phyloP scores from a whole-genome alignment of 2,888 invertebrate species.

The Graphium colonna region DNA sequence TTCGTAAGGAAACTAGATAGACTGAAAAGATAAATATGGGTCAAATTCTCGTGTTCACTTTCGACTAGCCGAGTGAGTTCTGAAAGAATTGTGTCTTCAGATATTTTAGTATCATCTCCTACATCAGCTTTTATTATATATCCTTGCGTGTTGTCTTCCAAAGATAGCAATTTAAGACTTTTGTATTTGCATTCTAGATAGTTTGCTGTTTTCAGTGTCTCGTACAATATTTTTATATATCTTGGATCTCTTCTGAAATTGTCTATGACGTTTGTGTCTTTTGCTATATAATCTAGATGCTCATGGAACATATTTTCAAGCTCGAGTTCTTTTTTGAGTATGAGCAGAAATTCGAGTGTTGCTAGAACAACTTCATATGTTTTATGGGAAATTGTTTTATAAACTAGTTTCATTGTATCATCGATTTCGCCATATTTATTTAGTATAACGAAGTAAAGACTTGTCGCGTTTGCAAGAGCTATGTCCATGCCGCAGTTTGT shows the following conservation, averaged over 20 bases:
- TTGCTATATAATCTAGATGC: slow-evolving; percentile 36
- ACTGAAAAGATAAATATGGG: slow-evolving; percentile 53
- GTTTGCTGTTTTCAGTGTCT: slow-evolving; percentile 36
- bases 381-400: slow-evolving; percentile 35
- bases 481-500: slow-evolving; percentile 45
- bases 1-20: slow-evolving; percentile 42
- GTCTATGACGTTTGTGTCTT: slow-evolving; percentile 27
- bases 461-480: slow-evolving; percentile 44
- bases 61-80: slow-evolving; percentile 43
- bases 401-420: slow-evolving; percentile 28
- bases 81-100: slow-evolving; percentile 36
- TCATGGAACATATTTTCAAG: slow-evolving; percentile 40
- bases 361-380: slow-evolving; percentile 44
- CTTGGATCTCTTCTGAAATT: slow-evolving; percentile 29
- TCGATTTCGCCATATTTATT: slow-evolving; percentile 26
- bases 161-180: slow-evolving; percentile 46
- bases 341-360: slow-evolving; percentile 41
- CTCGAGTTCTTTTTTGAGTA: slow-evolving; percentile 37
- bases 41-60: slow-evolving; percentile 52
- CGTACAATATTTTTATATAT: slow-evolving; percentile 40
- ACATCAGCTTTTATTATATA: slow-evolving; percentile 38
- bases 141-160: slow-evolving; percentile 45
- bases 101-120: slow-evolving; percentile 26
- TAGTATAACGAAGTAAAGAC: slow-evolving; percentile 35
- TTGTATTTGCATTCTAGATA: slow-evolving; percentile 59